phyloP scores from a whole-genome alignment of 1,140 invertebrate genomes.

The Steinernema khuongi region DNA sequence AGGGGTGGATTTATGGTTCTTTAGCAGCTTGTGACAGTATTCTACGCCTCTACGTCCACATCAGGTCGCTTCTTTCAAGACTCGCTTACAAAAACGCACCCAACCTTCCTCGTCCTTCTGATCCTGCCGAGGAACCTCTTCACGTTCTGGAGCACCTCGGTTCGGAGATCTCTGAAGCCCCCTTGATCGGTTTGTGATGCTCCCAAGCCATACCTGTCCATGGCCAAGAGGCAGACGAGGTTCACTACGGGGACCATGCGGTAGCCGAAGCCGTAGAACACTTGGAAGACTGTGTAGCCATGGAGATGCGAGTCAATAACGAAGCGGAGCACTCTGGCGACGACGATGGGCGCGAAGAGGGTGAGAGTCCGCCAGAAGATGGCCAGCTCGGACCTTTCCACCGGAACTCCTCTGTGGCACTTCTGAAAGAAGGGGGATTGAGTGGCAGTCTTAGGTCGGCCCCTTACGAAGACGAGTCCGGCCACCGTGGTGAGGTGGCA shows the following conservation, averaged over 20 bases:
- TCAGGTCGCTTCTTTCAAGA: too few species aligned
- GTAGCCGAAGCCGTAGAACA: background rate
- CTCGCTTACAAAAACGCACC: background rate
- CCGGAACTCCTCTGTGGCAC: background rate
- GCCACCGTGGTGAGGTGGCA: background rate
- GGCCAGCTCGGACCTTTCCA: background rate
- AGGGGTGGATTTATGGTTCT: too few species aligned
- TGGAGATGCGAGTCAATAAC: too few species aligned
- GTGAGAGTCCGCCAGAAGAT: background rate
- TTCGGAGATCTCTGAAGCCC: background rate
- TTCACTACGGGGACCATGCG: background rate
- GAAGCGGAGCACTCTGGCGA: background rate
- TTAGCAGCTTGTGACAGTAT: too few species aligned
- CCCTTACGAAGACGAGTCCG: background rate
- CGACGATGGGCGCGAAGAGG: background rate
- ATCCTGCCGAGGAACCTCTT: background rate
- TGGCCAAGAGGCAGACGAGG: background rate
- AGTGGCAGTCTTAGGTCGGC: background rate
- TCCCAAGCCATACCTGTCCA: background rate
- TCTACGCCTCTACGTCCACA: too few species aligned
- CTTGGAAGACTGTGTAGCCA: background rate
- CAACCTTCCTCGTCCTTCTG: too few species aligned
- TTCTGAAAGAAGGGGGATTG: background rate
- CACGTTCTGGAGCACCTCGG: background rate
- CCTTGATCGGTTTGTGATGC: background rate